phyloP scores from a whole-genome alignment of 1,140 invertebrate species.

The Ptiloglossa arizonensis region DNA sequence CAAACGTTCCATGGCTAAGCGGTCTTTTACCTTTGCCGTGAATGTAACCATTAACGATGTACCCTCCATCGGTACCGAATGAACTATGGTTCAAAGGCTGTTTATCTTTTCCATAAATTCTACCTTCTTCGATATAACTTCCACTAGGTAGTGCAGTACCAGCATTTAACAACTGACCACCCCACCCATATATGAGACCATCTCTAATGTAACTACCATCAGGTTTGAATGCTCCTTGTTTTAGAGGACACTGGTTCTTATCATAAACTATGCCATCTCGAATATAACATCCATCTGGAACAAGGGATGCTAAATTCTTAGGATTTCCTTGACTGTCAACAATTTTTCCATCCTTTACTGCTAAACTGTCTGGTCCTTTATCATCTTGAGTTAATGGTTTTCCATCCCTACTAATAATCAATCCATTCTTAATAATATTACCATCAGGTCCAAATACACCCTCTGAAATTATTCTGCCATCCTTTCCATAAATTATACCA shows the following conservation, averaged over 20 bases:
- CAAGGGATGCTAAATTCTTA: conserved; percentile 72
- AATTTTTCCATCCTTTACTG: conserved; percentile 75
- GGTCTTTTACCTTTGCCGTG: conserved; percentile 74
- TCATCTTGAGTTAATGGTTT: conserved; percentile 76
- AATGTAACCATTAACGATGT: conserved; percentile 76
- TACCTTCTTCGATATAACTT: conserved; percentile 74
- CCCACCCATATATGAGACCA: conserved; percentile 76
- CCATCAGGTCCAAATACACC: conserved; percentile 78
- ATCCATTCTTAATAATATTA: conserved; percentile 75
- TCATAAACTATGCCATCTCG: conserved; percentile 75
- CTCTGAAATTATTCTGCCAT: conserved; percentile 72
- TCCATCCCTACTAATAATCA: conserved; percentile 74
- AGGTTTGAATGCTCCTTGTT: conserved; percentile 76
- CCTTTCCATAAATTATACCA: conserved; percentile 73
- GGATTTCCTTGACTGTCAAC: conserved; percentile 72
- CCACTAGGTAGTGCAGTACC: conserved; percentile 72
- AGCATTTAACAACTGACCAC: conserved; percentile 74
- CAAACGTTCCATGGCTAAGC: conserved; percentile 72
- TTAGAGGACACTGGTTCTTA: conserved; percentile 70
- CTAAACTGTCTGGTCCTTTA: conserved; percentile 74
- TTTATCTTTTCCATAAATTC: conserved; percentile 73
- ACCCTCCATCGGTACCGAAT: conserved; percentile 74
- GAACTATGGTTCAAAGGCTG: conserved; percentile 76
- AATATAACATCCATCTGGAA: conserved; percentile 78
- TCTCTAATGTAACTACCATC: conserved; percentile 77